Evolutionary conservation across 2,113 vertebrate species (phyloP), one percentile per base, ranked within the genome.

Genomic region (Camelus bactrianus): DNA sequence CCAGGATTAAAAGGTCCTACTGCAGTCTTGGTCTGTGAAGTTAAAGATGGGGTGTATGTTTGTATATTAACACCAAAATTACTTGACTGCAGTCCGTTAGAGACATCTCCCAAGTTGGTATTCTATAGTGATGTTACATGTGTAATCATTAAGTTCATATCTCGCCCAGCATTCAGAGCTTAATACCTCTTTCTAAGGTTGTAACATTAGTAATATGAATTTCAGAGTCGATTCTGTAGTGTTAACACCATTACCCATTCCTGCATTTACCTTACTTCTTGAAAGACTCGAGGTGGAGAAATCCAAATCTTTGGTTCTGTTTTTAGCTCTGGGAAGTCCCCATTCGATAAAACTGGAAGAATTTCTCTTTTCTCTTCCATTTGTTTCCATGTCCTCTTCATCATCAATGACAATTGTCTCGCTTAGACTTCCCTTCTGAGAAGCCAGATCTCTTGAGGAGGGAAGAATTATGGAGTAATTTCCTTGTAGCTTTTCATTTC

Each of bases 381-480:
- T 98, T 97, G 97, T 98, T 98, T 98, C 98, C 94, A 98, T 97
- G 77, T 99, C 99, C 94, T 99, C 99, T 98, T 99, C 99, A 69
- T 99, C 99, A 38, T 99, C 99, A 95, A 99, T 99, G 98, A 99
- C 99, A 95, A 99, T 99, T 70, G 99, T 99, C 98, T 99, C 99
- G 88, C 98, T 99, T 96, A 98, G 98, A 98, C 98, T 98, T 97
- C 99, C 98, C 92, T 99, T 99, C 46, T 98, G 98, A 98, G 98
- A 98, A 85, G 96, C 97, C 84, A 98, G 98, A 94, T 99, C 98
- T 98, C 98, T 98, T 60, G 98, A 97, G 91, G 98, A 89, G 97
- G 98, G 79, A 97, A 98, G 95, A 89, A 83, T 82, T 97, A 98
- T 96, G 65, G 98, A 97, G 91, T 98, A 98, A 95, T 96, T 98